Conservation (phyloP, 2,888 invertebrate genomes). For the Drepanosiphum platanoidis region DNA sequence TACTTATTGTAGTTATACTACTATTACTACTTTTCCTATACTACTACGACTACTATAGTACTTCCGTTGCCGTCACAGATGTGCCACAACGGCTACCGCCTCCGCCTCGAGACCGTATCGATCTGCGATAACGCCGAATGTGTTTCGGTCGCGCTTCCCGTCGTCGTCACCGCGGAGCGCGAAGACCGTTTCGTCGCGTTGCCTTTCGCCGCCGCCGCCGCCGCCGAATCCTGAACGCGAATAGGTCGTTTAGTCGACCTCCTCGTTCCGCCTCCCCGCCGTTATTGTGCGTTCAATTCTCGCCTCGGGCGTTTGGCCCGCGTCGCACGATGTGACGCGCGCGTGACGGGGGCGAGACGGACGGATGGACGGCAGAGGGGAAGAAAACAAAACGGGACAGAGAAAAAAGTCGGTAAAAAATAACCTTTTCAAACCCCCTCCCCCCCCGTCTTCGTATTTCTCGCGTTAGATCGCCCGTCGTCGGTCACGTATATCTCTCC, state of each 20-base stretch:
- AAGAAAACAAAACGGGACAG: background rate
- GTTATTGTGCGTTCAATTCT: background rate
- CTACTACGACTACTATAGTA: background rate
- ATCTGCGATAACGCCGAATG: slow-evolving; percentile 60
- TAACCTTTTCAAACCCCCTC: background rate
- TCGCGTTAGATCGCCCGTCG: background rate
- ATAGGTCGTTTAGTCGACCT: slow-evolving; percentile 14
- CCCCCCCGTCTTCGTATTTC: too few species aligned
- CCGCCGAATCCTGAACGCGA: slow-evolving; percentile 15
- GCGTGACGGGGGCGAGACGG: background rate
- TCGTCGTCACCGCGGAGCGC: slow-evolving; percentile 2
- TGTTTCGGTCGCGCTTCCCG: slow-evolving; percentile 46
- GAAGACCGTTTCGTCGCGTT: slow-evolving; percentile 41
- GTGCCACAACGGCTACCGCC: slow-evolving; percentile 41
- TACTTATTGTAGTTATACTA: background rate
- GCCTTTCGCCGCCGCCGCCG: slow-evolving; percentile 4
- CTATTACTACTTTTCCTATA: background rate
- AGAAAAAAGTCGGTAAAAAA: slow-evolving; percentile 12
- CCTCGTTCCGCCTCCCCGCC: background rate
- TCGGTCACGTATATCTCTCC: background rate
- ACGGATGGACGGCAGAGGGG: background rate
- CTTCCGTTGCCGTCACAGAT: slow-evolving; percentile 42
- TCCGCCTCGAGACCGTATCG: slow-evolving; percentile 33
- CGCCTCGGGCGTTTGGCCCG: background rate
- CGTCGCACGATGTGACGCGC: background rate